Percentiles rank a stretch among this genome's conserved stretches.
Conservation (phyloP, 2,888 invertebrate genomes). For the Dysmachus trigonus region DNA sequence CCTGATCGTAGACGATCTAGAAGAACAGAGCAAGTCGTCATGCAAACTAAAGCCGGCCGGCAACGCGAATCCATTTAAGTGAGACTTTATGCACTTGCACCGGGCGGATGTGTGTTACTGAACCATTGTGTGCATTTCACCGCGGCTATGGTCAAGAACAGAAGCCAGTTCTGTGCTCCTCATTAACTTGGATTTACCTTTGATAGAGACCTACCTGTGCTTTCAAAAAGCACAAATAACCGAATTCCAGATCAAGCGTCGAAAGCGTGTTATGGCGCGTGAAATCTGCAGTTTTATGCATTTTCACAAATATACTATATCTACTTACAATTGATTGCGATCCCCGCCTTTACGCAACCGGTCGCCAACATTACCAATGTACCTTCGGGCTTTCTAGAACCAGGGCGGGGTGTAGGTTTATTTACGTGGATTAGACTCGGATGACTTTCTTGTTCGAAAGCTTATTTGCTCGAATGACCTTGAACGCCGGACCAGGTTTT, state of each 20-base stretch:
- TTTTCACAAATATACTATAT: not conserved
- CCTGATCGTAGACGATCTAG: not conserved
- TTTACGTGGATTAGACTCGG: not conserved
- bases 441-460: not conserved
- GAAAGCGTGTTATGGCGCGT: not conserved
- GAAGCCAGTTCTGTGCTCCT: not conserved
- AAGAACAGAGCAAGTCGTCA: not conserved
- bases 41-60: not conserved
- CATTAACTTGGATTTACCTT: not conserved
- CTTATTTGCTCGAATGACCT: not conserved
- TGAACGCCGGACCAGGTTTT: not conserved
- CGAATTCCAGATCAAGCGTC: not conserved
- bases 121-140: not conserved
- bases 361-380: not conserved
- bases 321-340: not conserved
- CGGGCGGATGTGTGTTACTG: not conserved
- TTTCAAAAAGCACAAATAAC: not conserved
- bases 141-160: not conserved
- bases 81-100: not conserved
- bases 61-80: not conserved
- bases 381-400: not conserved
- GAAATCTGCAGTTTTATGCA: not conserved
- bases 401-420: not conserved
- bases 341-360: not conserved
- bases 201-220: not conserved